These are phyloP conservation scores for Criorhina ranunculi DNA, from an alignment of 2,888 invertebrate genomes.

Conservation along the genomic window DNA sequence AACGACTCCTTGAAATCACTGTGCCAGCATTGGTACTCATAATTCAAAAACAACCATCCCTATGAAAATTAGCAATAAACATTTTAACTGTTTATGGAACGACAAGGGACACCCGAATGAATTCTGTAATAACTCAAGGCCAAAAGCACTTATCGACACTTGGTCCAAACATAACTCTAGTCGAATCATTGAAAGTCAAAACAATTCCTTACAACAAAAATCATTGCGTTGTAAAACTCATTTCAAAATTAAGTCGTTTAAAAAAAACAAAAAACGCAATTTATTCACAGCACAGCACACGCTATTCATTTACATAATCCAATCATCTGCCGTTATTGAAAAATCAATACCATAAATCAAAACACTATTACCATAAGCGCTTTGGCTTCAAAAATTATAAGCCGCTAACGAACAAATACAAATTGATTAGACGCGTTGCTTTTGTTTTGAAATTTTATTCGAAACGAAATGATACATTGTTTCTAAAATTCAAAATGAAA, in stretches of 20 bases:
- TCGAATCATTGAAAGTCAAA: too few species aligned
- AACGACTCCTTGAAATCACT: too few species aligned
- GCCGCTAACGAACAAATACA: constrained; percentile 28
- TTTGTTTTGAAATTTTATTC: not conserved
- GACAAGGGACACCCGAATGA: too few species aligned
- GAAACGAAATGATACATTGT: not conserved
- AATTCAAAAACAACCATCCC: too few species aligned
- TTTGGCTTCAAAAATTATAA: not conserved
- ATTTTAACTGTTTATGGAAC: too few species aligned
- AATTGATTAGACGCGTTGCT: constrained; percentile 26
- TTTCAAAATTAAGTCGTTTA: constrained; percentile 12
- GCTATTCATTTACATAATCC: constrained; percentile 27
- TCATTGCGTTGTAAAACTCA: too few species aligned
- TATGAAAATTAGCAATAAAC: too few species aligned
- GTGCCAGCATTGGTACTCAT: too few species aligned
- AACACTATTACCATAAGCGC: constrained; percentile 18
- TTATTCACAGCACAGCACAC: constrained; percentile 15
- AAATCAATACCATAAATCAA: constrained; percentile 29
- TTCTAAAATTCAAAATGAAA: constrained; percentile 7
- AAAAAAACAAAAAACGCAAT: not conserved
- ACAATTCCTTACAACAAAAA: not conserved
- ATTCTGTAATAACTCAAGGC: too few species aligned
- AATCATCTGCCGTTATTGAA: constrained; percentile 10
- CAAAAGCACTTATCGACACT: too few species aligned
- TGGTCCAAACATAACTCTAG: too few species aligned